Conservation (phyloP, 2,113 vertebrate species). For the human region GRCh38 chr5:86223001-86223500, state of each 20-base stretch:
- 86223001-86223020: background rate
- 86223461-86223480: background rate
- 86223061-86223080: background rate
- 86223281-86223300: background rate
- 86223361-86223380: background rate
- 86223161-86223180: background rate
- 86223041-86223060: background rate
- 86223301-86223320: background rate
- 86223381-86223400: background rate
- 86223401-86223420: background rate
- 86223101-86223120: background rate
- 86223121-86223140: background rate
- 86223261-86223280: too few species aligned
- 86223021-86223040: background rate
- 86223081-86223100: background rate
- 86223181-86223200: background rate
- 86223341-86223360: background rate
- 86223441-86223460: background rate
- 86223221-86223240: too few species aligned
- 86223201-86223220: background rate
- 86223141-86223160: background rate
- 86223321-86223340: background rate
- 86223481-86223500: background rate
- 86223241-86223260: too few species aligned
- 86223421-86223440: background rate